Evolutionary conservation across 2,113 vertebrate species (phyloP).

Genomic region (Bungarus multicinctus): DNA sequence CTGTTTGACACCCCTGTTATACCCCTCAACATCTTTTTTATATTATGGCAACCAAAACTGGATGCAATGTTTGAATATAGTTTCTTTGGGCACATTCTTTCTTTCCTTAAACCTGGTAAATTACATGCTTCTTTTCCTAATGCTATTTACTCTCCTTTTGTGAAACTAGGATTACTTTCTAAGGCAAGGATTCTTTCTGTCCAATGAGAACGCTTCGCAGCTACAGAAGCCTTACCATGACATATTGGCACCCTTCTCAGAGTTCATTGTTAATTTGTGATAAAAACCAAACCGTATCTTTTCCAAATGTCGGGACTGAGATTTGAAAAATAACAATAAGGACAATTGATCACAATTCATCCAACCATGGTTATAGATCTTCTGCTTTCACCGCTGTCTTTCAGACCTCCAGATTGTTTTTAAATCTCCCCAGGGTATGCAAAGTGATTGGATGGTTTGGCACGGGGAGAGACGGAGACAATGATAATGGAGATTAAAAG

Average conservation of each 20-base stretch:
- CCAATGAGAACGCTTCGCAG: slow-evolving; percentile 42
- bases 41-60: too few species aligned
- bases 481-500: neutral
- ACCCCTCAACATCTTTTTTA: too few species aligned
- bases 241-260: slow-evolving; percentile 45
- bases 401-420: neutral
- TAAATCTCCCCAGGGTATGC: neutral
- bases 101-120: slow-evolving; percentile 23
- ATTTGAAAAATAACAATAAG: neutral
- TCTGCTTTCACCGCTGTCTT: neutral
- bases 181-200: slow-evolving; percentile 37
- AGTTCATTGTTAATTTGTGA: slow-evolving; percentile 28
- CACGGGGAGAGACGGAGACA: neutral
- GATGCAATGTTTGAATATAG: too few species aligned
- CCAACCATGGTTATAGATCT: neutral
- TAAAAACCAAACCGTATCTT: neutral
- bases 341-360: neutral
- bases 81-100: slow-evolving; percentile 48
- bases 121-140: slow-evolving; percentile 36
- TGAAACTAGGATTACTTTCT: slow-evolving; percentile 44
- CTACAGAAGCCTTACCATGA: slow-evolving; percentile 45
- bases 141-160: slow-evolving; percentile 26
- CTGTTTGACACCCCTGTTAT: too few species aligned
- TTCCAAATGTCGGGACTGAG: neutral
- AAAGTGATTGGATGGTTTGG: neutral